phyloP scores from a whole-genome alignment of 2,797 vertebrate species.

The Phrynocephalus guinanensis region DNA sequence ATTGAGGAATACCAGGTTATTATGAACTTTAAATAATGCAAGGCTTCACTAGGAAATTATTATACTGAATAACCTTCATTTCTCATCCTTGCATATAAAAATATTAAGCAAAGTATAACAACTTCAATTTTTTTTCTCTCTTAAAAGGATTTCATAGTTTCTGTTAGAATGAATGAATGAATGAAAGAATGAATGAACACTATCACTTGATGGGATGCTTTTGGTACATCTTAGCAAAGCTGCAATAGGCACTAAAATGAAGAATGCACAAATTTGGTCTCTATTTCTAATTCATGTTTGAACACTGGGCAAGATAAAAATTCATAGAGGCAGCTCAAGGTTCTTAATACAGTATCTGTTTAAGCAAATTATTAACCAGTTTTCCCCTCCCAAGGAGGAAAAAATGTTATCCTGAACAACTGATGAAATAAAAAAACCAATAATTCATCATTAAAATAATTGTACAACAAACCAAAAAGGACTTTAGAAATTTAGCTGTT shows the following conservation, averaged over 20 bases:
- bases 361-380: not conserved
- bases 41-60: conserved; percentile 36
- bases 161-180: not conserved
- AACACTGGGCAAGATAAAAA: not conserved
- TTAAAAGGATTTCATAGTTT: conserved; percentile 28
- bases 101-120: not conserved
- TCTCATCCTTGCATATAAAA: conserved; percentile 38
- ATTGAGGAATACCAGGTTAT: conserved; percentile 9
- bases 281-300: not conserved
- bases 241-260: not conserved
- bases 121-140: not conserved
- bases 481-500: not conserved
- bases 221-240: not conserved
- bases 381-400: too few relatives aligned
- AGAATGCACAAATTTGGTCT: not conserved
- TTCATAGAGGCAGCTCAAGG: not conserved
- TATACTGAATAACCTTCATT: conserved; percentile 30
- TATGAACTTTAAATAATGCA: conserved; percentile 56
- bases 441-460: not conserved
- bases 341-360: not conserved
- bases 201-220: not conserved
- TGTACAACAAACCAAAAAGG: not conserved
- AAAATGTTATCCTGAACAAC: too few relatives aligned
- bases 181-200: not conserved
- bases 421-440: not conserved